Percentiles rank a stretch among this genome's conserved stretches.
phyloP scores from a whole-genome alignment of 2,888 invertebrate genomes.

The Epsilonema sp. region DNA sequence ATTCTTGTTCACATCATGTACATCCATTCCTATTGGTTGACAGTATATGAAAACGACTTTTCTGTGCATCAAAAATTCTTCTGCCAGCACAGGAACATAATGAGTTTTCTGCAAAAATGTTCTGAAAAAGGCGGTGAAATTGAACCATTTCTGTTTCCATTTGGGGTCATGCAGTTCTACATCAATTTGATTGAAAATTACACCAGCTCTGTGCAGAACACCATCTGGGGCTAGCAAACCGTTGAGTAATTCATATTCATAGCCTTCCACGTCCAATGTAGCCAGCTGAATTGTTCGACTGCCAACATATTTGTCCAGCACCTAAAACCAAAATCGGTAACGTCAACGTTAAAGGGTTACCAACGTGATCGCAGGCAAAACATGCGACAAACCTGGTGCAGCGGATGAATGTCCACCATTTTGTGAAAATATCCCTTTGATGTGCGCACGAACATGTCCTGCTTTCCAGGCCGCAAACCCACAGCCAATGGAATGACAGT shows the following conservation, averaged over 20 bases:
- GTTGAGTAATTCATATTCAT: background rate
- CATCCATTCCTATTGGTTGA: no score
- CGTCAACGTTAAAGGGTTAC: no score
- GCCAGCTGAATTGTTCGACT: background rate
- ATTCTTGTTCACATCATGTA: no score
- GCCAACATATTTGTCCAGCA: background rate
- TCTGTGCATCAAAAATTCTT: background rate
- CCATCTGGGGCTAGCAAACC: background rate
- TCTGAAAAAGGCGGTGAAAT: background rate
- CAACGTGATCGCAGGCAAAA: no score
- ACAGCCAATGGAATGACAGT: conserved; percentile 2
- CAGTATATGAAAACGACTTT: no score
- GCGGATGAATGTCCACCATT: no score
- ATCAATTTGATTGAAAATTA: background rate
- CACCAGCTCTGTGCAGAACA: background rate
- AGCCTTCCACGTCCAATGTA: conserved; percentile 5
- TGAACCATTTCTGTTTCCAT: background rate
- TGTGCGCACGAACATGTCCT: background rate
- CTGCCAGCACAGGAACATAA: background rate
- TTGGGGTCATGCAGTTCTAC: background rate
- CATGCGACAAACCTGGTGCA: no score
- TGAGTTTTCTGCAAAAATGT: background rate
- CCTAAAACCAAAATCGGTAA: no score
- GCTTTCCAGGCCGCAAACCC: background rate
- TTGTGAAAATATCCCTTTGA: background rate